These are phyloP conservation scores for Drosophila macrospina DNA, from an alignment of 2,888 invertebrate species.

Conservation along the genomic window DNA sequence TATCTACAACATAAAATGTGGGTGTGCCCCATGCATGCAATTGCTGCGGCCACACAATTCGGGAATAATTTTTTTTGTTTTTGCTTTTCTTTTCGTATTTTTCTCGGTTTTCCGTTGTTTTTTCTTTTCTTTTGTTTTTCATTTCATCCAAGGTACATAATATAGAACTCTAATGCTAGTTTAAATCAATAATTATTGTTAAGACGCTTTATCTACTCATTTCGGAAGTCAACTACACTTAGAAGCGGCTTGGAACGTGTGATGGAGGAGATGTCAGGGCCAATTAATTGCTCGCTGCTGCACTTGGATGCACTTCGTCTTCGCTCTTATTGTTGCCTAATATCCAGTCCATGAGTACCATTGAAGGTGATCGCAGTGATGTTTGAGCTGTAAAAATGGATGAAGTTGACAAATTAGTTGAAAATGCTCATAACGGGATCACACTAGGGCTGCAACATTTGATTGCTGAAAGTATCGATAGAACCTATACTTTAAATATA, in stretches of 20 bases:
- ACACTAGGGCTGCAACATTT: neutral
- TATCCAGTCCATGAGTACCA: slow-evolving; percentile 92
- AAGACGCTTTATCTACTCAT: slow-evolving; percentile 16
- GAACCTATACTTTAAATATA: too few relatives aligned
- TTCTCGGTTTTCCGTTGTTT: slow-evolving; percentile 7
- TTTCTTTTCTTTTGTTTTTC: slow-evolving; percentile 13
- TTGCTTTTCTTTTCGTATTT: slow-evolving; percentile 4
- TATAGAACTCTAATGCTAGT: slow-evolving; percentile 59
- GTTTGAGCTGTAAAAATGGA: slow-evolving; percentile 88
- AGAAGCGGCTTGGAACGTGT: slow-evolving; percentile 14
- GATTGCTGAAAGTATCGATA: too few relatives aligned
- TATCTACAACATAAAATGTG: slow-evolving; percentile 76
- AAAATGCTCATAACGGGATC: neutral
- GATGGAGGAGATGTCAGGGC: neutral
- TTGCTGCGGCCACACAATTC: slow-evolving; percentile 43
- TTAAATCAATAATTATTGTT: slow-evolving; percentile 30
- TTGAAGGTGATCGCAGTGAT: slow-evolving; percentile 92
- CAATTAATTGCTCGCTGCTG: slow-evolving; percentile 24
- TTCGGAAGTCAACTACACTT: slow-evolving; percentile 26
- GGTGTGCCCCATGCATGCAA: slow-evolving; percentile 29
- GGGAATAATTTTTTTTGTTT: slow-evolving; percentile 34
- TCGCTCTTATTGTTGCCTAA: slow-evolving; percentile 87
- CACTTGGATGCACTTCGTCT: slow-evolving; percentile 37
- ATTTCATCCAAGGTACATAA: slow-evolving; percentile 67
- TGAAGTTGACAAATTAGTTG: slow-evolving; percentile 1